Base-by-base conservation (phyloP, 2,113 vertebrate genomes). In the Melanerpes formicivorus region DNA sequence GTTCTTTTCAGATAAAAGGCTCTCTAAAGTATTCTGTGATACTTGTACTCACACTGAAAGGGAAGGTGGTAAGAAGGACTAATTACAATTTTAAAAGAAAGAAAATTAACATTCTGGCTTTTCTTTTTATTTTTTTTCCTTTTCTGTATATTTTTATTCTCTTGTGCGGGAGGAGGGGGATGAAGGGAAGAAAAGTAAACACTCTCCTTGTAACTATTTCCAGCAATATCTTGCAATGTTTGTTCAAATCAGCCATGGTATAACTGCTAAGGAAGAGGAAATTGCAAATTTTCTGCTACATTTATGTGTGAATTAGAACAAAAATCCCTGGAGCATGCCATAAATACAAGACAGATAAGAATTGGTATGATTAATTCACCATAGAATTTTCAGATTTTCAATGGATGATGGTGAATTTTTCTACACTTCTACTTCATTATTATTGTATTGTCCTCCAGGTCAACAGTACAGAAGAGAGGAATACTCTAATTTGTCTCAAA, bases 121-220 rank as follows among this genome's bases (percentile, higher is more conserved):
- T n/a, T 27, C 3, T 3, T 56, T 72, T 72, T 34, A 34, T 66
- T 58, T 50, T 11, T 13, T 75, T 54, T 11, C 34, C n/a, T 40
- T 40, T 40, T 40, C 82, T 9, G 2, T 2, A 0, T 25, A 73
- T 52, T 52, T 23, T 23, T 52, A 52, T 52, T 52, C 50, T 23
- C 23, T 52, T 52, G 22, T 13, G 50, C 11, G 22, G 42, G 42
- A 15, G 42, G 42, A 15, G 42, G 42, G 42, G 42, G 14, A 15
- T 44, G 42, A 15, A 15, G 14, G 42, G 42, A 23, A 46, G 18
- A 60, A 67, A 73, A 59, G 12, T 26, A 50, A 75, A 14, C 26
- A 65, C 3, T 0, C 0, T 25, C 3, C 5, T 34, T 37, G 3
- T 32, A 66, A 50, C 15, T 17, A 14, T 78, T 72, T 55, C 7